Evolutionary conservation across 2,113 vertebrate species (phyloP).

Genomic region (Nyctibius bracteatus): DNA sequence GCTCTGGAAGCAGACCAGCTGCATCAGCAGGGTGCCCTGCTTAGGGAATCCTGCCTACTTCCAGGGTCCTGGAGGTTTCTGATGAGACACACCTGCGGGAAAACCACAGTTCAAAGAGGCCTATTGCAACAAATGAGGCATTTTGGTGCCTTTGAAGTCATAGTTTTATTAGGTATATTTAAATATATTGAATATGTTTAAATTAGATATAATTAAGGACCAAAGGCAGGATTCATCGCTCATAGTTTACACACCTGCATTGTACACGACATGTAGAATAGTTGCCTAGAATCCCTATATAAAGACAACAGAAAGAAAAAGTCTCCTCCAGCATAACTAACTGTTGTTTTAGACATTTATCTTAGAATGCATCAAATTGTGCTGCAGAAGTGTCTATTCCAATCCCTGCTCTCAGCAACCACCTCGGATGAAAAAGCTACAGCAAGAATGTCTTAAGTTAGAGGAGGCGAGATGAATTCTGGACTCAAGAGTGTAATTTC

Average conservation of each 20-base stretch:
- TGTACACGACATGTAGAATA: accelerated
- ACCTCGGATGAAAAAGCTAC: not conserved
- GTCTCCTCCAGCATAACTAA: not conserved
- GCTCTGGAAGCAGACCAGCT: not conserved
- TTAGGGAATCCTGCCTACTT: not conserved
- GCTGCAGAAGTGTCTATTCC: not conserved
- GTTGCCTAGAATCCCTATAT: not conserved
- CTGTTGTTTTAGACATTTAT: not conserved
- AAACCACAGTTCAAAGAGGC: not conserved
- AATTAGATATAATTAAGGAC: not conserved
- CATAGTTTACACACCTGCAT: not conserved
- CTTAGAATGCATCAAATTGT: not conserved
- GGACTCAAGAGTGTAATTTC: not conserved
- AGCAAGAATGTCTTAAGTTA: not conserved
- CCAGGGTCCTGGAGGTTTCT: not conserved
- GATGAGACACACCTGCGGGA: not conserved
- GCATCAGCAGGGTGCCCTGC: not conserved
- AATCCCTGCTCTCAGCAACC: not conserved
- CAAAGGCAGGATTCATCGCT: not conserved
- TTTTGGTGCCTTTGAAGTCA: not conserved
- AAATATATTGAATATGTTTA: not conserved
- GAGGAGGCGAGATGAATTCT: not conserved
- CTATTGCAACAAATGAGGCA: not conserved
- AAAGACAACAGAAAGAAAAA: not conserved
- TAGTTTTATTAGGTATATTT: not conserved